Evolutionary conservation across 2,113 vertebrate genomes (phyloP), one percentile per base, ranked within the genome.

Genomic region (Numida meleagris): DNA sequence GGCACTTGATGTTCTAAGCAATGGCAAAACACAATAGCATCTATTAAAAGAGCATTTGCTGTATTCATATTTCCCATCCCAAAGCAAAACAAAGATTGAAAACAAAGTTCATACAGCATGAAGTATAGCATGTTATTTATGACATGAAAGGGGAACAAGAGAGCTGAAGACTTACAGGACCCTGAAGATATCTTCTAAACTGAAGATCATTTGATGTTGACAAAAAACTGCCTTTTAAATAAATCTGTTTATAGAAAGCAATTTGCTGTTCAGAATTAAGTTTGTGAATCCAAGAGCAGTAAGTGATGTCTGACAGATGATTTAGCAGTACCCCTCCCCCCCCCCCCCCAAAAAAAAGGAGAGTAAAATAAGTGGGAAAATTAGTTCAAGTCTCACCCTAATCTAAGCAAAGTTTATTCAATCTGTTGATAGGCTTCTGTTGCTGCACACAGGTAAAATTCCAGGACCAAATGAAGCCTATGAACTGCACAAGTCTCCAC

Each of bases 281-380:
- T 51, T 81, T 87, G 25, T 1, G 2, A 91, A 20, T 55, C 27
- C 40, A 84, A 76, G 15, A 84, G 34, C 57, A 83, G 2, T 67
- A 84, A 89, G 33, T 78, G 40, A 80, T 5, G 43, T 5, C 20
- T 66, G 71, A 58, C 4, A 66, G 77, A 74, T 42, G 81, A 43
- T 68, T 75, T 84, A 79, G 36, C 15, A 68, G 40, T 31, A 43
- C 76, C 75, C n/a, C n/a, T n/a, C n/a, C n/a, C n/a, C n/a, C n/a
- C n/a, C n/a, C n/a, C n/a, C n/a, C n/a, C n/a, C n/a, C n/a, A 68
- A 91, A 89, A 75, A 87, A 90, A 71, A 68, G 33, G 16, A 74
- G 14, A 92, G 13, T 38, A 75, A 92, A 84, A 48, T 31, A 78
- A 21, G 18, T 12, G 10, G 63, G n/a, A 91, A 94, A 85, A 75